Percentiles rank a stretch among this genome's conserved stretches.
phyloP scores from a whole-genome alignment of 2,888 invertebrate species.

The Apotomis turbidana region DNA sequence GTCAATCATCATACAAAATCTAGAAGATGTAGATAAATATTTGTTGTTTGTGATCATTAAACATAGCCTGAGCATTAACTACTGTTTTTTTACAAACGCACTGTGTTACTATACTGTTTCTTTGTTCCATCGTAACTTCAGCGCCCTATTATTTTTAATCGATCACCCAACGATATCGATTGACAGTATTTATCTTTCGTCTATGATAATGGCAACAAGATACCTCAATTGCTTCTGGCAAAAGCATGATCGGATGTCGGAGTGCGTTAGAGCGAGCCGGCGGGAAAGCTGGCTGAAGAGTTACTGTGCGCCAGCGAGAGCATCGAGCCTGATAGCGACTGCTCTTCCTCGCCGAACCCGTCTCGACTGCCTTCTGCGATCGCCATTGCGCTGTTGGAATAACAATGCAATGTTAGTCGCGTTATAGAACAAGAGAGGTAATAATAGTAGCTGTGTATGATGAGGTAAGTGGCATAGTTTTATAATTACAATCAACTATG shows the following conservation, averaged over 20 bases:
- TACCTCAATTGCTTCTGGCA: conserved; percentile 21
- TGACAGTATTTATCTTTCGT: neutral
- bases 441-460: too few species aligned
- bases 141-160: neutral
- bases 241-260: conserved; percentile 28
- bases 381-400: conserved; percentile 90
- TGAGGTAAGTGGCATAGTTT: too few species aligned
- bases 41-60: neutral
- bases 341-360: conserved; percentile 95
- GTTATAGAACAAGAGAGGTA: too few species aligned
- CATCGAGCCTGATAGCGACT: conserved; percentile 97
- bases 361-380: conserved; percentile 96
- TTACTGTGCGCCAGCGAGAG: conserved; percentile 97
- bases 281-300: conserved; percentile 96
- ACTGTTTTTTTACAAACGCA: too few species aligned
- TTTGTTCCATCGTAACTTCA: neutral
- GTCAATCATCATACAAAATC: neutral
- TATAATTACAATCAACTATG: too few species aligned
- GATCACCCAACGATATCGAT: neutral
- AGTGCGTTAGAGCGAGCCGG: conserved; percentile 87
- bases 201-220: conserved; percentile 33
- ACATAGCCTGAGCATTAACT: neutral
- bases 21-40: neutral
- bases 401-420: neutral
- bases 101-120: neutral